A percentile compares a stretch with the other conserved stretches of the same genome.
Conservation (phyloP, 2,797 vertebrate genomes). For the Merluccius polli region DNA sequence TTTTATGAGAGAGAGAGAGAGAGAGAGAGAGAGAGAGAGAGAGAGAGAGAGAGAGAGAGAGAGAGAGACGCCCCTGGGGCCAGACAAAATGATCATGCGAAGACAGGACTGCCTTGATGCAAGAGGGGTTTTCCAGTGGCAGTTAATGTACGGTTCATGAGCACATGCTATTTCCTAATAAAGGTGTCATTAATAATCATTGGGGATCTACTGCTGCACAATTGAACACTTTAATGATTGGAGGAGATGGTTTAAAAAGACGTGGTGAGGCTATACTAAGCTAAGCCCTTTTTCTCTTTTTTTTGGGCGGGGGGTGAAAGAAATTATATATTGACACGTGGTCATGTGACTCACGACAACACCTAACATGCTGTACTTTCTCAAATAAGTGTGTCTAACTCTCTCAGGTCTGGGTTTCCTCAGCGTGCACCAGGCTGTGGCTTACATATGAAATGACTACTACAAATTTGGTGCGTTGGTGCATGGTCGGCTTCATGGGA, state of each 20-base stretch:
- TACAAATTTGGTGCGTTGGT: slow-evolving; percentile 65
- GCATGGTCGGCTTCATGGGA: slow-evolving; percentile 67
- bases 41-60: not conserved
- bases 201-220: slow-evolving; percentile 7
- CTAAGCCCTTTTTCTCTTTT: too few relatives aligned
- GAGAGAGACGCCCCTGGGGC: slow-evolving; percentile 33
- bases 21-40: slow-evolving; percentile 10
- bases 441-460: slow-evolving; percentile 64
- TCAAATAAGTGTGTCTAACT: slow-evolving; percentile 58
- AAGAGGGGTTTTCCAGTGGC: slow-evolving; percentile 47
- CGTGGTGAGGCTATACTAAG: not conserved
- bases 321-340: not conserved
- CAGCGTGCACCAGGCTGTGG: slow-evolving; percentile 51
- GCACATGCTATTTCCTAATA: slow-evolving; percentile 46
- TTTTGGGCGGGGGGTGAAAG: too few relatives aligned
- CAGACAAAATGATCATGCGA: slow-evolving; percentile 35
- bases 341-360: slow-evolving; percentile 38
- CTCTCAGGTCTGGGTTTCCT: slow-evolving; percentile 59
- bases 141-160: slow-evolving; percentile 39
- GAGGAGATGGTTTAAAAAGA: not conserved
- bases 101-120: slow-evolving; percentile 49
- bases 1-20: slow-evolving; percentile 46
- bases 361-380: slow-evolving; percentile 56
- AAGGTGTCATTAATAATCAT: slow-evolving; percentile 25
- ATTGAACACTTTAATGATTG: slow-evolving; percentile 4